These are phyloP conservation scores for Sardinella longiceps DNA, from an alignment of 2,797 vertebrate genomes.

Conservation along the genomic window DNA sequence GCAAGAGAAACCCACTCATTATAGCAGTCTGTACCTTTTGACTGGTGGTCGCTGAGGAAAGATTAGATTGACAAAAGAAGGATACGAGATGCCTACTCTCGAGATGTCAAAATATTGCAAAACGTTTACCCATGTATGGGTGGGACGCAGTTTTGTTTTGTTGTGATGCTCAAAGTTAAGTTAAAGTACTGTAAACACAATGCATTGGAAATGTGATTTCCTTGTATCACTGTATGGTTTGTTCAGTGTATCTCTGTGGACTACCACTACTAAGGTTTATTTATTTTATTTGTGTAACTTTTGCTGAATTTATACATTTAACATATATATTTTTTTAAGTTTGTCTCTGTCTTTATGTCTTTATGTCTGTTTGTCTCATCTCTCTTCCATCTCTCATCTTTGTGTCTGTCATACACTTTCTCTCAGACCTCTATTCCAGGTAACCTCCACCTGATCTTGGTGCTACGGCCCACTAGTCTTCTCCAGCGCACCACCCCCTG, in stretches of 20 bases:
- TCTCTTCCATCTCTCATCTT: background rate
- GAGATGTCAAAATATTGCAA: too few relatives aligned
- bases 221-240: background rate
- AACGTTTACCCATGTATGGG: too few relatives aligned
- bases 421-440: constrained; percentile 90
- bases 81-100: background rate
- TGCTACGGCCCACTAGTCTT: constrained; percentile 85
- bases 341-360: background rate
- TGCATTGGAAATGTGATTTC: background rate
- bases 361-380: background rate
- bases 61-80: background rate
- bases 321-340: too few relatives aligned
- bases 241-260: background rate
- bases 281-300: too few relatives aligned
- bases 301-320: too few relatives aligned
- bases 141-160: too few relatives aligned
- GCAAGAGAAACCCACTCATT: background rate
- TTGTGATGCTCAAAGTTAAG: background rate
- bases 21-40: background rate
- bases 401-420: constrained; percentile 16
- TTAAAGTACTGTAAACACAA: background rate
- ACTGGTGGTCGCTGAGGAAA: background rate
- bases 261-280: too few relatives aligned
- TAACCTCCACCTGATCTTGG: constrained; percentile 90
- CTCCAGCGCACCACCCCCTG: constrained; percentile 82